These are phyloP conservation scores for Pomacea maculata DNA, from an alignment of 1,140 invertebrate genomes.

Conservation along the genomic window DNA sequence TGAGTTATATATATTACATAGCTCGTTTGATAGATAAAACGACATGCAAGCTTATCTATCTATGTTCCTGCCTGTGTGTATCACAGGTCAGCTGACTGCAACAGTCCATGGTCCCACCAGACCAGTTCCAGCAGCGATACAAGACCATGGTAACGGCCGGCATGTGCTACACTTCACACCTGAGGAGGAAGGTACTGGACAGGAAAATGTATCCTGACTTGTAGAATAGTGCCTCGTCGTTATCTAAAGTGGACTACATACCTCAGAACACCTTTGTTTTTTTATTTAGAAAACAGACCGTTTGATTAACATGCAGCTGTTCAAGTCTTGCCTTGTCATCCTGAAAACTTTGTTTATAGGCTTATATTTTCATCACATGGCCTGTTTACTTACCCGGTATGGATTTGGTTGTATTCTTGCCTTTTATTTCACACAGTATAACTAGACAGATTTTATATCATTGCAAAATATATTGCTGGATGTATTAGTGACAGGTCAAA, in stretches of 20 bases:
- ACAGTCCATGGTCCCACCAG: constrained; percentile 9
- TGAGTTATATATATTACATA: too few species aligned
- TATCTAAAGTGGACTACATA: too few species aligned
- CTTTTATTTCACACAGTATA: too few species aligned
- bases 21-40: too few species aligned
- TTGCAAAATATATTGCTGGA: too few species aligned
- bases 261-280: background rate
- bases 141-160: constrained; percentile 8
- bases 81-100: background rate
- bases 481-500: too few species aligned
- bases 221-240: too few species aligned
- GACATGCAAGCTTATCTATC: background rate
- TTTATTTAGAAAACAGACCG: background rate
- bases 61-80: background rate
- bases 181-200: constrained; percentile 6
- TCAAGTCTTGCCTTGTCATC: background rate
- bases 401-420: too few species aligned
- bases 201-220: too few species aligned
- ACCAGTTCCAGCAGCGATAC: background rate
- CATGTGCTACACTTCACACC: constrained; percentile 14
- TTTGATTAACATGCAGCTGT: background rate
- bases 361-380: too few species aligned
- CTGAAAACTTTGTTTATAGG: background rate
- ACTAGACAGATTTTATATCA: background rate
- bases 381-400: too few species aligned